Base-by-base conservation (phyloP, 2,113 vertebrate genomes). In the Sakesphorus luctuosus region DNA sequence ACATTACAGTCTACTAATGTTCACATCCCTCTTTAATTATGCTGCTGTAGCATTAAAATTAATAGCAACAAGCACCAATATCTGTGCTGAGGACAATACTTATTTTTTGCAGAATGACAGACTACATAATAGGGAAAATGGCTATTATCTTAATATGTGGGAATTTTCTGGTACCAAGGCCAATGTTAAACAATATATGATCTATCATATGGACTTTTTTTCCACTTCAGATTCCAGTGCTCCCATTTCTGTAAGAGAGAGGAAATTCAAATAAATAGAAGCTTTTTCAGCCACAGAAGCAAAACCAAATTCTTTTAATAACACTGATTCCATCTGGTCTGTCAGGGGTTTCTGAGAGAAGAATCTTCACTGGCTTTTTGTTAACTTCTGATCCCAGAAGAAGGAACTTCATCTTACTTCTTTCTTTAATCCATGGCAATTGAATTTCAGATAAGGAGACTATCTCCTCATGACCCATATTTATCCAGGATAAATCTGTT, bases 391-490 rank as follows among this genome's bases (percentile, higher is more conserved):
- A 85, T 93, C 83, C 50, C 62, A 87, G 62, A 95, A 65, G 68
- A 95, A 91, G 36, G 25, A 80, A 83, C 85, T 53, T 90, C 92
- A 75, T 95, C 10, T 91, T 90, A 91, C 56, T 94, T 67, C 74
- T 92, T 95, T 85, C 38, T 61, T 90, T 96, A 96, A 94, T 96
- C 69, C 11, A 1, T 50, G 56, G 31, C 86, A 94, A 94, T 75
- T 91, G 71, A 84, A 91, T 95, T 96, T 96, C 0, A 0, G 58
- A 86, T 86, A 87, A 91, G 25, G 66, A 86, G 79, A 44, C 59
- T 85, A 94, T 95, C 71, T 92, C 55, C 80, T 69, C 65, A 33
- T 96, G 83, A 95, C 94, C 80, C 91, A 96, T 91, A 96, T 97
- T 97, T 95, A 97, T 46, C 44, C 75, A 36, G 66, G 33, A 90